Evolutionary conservation across 1,140 invertebrate species (phyloP), one percentile per base, ranked within the genome.

Genomic region (Daktulosphaira vitifoliae): DNA sequence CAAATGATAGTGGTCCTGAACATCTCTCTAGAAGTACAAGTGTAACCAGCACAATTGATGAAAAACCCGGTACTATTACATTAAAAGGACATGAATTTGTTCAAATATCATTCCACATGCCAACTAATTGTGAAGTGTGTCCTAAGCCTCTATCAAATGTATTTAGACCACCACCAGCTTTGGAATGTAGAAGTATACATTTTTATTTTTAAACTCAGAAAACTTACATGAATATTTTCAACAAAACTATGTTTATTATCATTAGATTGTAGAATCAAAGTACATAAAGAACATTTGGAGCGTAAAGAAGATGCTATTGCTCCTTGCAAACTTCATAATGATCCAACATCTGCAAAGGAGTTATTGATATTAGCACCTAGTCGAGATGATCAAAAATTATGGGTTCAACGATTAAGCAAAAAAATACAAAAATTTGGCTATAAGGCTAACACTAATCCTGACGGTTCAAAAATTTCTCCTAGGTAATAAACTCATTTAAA

Each of bases 51-150:
- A 75, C 74, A 68, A 74, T 76, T 69, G 79, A 81, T 49, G 85
- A 90, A 69, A 88, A 90, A 74, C 81, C 81, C 15, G 88, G 88
- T 68, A 87, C 86, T 26, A 82, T 92, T 56, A 80, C 84, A 68
- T 84, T 96, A 73, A 97, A 98, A 79, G 92, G 94, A 2, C 96
- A 98, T 77, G 94, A 98, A 76, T 92, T 99, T 72, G 81, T 97
- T 66, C 87, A 90, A 70, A 93, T 99, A 70, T 92, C 89, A 68
- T 99, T 91, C 78, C 93, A 98, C 77, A 98, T 97, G 84, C 95
- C 95, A 37, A 96, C 96, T 2, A 89, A 89, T 67, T 99, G 96
- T 79, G 96, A 99, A 79, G 88, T 92, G 53, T 99, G 96, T 82
- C 86, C 92, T 33, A 95, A 93, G 75, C 92, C 93, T 70, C 80